Base-by-base conservation (phyloP, 1,140 invertebrate species). In the Drosophila subobscura region DNA sequence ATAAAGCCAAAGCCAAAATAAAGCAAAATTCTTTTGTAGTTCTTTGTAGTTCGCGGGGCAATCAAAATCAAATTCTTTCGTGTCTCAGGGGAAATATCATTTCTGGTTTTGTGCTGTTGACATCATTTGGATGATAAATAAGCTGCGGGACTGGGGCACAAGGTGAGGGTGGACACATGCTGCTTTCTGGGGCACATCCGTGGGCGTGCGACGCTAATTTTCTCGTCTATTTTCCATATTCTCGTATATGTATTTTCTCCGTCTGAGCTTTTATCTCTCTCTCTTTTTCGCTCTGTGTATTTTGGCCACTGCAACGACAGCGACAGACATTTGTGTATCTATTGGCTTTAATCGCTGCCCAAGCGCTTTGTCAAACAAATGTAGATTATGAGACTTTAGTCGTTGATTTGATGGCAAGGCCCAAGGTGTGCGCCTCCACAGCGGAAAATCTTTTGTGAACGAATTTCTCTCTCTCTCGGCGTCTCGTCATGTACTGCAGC, bases 141-240 rank as follows among this genome's bases (percentile, higher is more conserved):
- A 22, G 20, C 50, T n/a, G 6, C 37, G 49, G 61, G 49, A 46
- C 27, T 45, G 56, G 6, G 41, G 45, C 47, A 42, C 37, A 61
- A 57, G 61, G 50, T 70, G 52, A 57, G 49, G 65, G 66, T 68
- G 64, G 64, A 54, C 75, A 77, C 50, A 78, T 78, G 68, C 58
- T 81, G 58, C 50, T 10, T 51, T 23, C 49, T 61, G 41, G 63
- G 46, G 55, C 47, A 37, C 41, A 45, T 22, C 37, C 49, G 73
- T 59, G 70, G 73, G 81, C 79, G 77, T 73, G 42, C 68, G 81
- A 65, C 49, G 79, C 79, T 83, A 83, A 80, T 80, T 86, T 77
- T 71, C 33, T 37, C 25, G 65, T 66, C 49, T 47, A 33, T 61
- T 53, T 86, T 59, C 52, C 61, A 53, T 58, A 20, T 65, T 58